Percentiles rank a stretch among this genome's conserved stretches.
Evolutionary conservation across 2,888 invertebrate genomes (phyloP).

Genomic region (Dorcus hopei): DNA sequence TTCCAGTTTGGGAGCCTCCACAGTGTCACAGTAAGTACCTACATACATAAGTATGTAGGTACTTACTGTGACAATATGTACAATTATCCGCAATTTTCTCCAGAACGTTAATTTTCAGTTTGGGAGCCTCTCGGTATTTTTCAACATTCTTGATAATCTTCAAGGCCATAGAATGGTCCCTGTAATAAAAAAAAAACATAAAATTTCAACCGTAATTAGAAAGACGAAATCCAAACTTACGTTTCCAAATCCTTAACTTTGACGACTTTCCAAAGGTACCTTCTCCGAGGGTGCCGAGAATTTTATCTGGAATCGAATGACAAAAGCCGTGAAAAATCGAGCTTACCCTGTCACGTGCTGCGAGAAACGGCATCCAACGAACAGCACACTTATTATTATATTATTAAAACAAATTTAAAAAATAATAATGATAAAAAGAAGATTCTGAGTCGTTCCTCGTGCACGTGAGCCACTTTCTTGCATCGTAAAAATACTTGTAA

Average conservation of each 20-base stretch:
- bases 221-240: conserved; percentile 58
- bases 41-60: conserved; percentile 19
- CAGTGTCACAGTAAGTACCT: too few relatives aligned
- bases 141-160: conserved; percentile 99
- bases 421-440: too few relatives aligned
- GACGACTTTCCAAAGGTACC: conserved; percentile 99
- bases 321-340: conserved; percentile 20
- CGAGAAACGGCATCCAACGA: not conserved
- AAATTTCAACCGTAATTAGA: not conserved
- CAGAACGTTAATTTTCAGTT: conserved; percentile 97
- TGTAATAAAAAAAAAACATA: conserved; percentile 49
- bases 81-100: conserved; percentile 92
- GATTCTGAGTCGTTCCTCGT: too few relatives aligned
- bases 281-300: conserved; percentile 97
- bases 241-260: conserved; percentile 95
- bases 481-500: too few relatives aligned
- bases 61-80: conserved; percentile 95
- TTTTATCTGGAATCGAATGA: conserved; percentile 90
- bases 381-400: too few relatives aligned
- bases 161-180: conserved; percentile 91
- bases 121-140: conserved; percentile 98
- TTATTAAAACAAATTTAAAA: too few relatives aligned
- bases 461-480: too few relatives aligned
- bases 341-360: not conserved
- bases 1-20: conserved; percentile 98